Conservation (phyloP, 2,797 vertebrate genomes). For the Hyperoplus immaculatus region DNA sequence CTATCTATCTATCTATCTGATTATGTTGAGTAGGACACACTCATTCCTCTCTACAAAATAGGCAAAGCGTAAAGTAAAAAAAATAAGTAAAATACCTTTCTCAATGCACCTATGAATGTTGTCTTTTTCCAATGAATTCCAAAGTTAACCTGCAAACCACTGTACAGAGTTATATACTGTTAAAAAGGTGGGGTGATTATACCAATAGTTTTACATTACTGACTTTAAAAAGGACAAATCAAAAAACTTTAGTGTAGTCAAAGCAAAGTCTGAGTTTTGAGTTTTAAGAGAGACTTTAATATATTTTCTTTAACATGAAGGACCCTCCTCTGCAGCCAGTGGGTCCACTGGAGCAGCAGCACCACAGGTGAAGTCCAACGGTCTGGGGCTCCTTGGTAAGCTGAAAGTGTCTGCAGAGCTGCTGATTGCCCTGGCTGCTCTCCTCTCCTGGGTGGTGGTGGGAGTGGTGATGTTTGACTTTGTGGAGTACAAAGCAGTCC, state of each 20-base stretch:
- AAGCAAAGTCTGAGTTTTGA: background rate
- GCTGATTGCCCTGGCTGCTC: slow-evolving; percentile 91
- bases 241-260: background rate
- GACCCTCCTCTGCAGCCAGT: slow-evolving; percentile 39
- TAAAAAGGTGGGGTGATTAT: background rate
- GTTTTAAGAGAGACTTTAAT: background rate
- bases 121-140: too few species aligned
- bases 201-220: background rate
- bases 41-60: background rate
- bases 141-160: background rate
- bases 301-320: slow-evolving; percentile 43
- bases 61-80: background rate
- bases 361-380: slow-evolving; percentile 44
- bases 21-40: background rate
- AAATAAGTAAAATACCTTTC: background rate
- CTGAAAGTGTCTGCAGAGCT: slow-evolving; percentile 91
- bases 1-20: too few species aligned
- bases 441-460: slow-evolving; percentile 94
- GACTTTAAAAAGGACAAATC: background rate
- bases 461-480: slow-evolving; percentile 97
- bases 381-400: slow-evolving; percentile 73
- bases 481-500: slow-evolving; percentile 92
- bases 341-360: slow-evolving; percentile 39
- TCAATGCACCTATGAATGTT: background rate
- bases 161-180: background rate